Base-by-base conservation (phyloP, 2,113 vertebrate species). In the Callionymus lyra region DNA sequence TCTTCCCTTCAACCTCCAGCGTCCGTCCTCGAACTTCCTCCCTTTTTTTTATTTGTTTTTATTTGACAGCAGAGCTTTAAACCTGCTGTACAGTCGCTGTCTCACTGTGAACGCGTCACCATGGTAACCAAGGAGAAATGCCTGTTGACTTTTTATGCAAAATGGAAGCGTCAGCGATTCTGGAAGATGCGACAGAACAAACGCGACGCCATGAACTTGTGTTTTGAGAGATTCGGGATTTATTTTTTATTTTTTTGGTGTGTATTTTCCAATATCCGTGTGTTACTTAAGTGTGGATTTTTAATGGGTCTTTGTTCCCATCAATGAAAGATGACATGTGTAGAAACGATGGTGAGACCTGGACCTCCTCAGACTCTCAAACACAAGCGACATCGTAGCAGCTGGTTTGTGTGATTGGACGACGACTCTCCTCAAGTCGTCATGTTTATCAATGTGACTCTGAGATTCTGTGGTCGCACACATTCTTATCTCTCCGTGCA, bases 131-230 rank as follows among this genome's bases (percentile, higher is more conserved):
- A 27, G 21, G 21, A 27, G 8, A 4, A 27, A 5, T 27, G 21
- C 21, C 21, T 27, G 21, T 27, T 27, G 65, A 73, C 76, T 71
- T 70, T 59, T 61, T 82, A 82, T 78, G 78, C 74, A 77, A 81
- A 74, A 66, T 54, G 59, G 66, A 48, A 27, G 38, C 53, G 50
- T 63, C 43, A 43, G 46, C 44, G 56, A 63, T 68, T 58, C 65
- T 70, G 4, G 21, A 4, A 8, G 21, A 27, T 5, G 4, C 21
- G 21, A 27, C 21, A 27, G 21, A 27, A 27, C 21, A 27, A 4
- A 4, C 8, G 21, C 8, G 21, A 5, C 4, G 8, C 8, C 21
- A 27, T 4, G 8, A 27, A 27, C 21, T 70, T 70, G 57, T 61
- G 63, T 39, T 53, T 1, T 27, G 13, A 63, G 62, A 58, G 53